A percentile compares a stretch with the other conserved stretches of the same genome.
Conservation (phyloP, 2,797 vertebrate species). For the Propithecus perrieri region DNA sequence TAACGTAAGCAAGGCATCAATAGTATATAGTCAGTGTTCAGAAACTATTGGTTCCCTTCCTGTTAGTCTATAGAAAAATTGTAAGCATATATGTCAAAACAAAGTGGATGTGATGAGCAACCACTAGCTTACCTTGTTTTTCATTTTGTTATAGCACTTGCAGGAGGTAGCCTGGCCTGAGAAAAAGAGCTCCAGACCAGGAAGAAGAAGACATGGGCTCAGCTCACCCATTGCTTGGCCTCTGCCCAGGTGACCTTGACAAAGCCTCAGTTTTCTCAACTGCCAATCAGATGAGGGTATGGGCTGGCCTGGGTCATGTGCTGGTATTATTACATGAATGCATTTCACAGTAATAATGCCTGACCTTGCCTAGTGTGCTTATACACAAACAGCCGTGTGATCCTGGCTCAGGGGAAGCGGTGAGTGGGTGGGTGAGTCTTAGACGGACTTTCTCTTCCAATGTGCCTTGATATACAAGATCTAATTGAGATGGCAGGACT, state of each 20-base stretch:
- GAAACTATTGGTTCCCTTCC: neutral
- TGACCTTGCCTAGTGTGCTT: neutral
- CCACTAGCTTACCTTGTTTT: neutral
- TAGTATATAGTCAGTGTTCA: neutral
- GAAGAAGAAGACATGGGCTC: neutral
- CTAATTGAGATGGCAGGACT: neutral
- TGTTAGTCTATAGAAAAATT: neutral
- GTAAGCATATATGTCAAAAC: neutral
- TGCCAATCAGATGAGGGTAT: neutral
- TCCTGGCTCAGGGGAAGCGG: neutral
- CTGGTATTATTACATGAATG: neutral
- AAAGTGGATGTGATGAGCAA: neutral
- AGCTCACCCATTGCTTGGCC: neutral
- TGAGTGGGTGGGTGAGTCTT: neutral
- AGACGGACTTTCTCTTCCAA: slow-evolving; percentile 4
- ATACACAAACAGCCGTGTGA: neutral
- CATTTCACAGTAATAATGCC: neutral
- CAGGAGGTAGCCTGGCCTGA: neutral
- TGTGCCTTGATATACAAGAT: neutral
- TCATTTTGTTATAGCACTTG: neutral
- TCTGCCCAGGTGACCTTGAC: neutral
- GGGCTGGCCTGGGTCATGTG: neutral
- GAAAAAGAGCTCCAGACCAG: neutral
- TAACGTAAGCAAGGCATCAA: neutral
- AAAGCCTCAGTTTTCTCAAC: neutral